Evolutionary conservation across 2,113 vertebrate species (phyloP).

Genomic region (Rousettus leschenaultii): DNA sequence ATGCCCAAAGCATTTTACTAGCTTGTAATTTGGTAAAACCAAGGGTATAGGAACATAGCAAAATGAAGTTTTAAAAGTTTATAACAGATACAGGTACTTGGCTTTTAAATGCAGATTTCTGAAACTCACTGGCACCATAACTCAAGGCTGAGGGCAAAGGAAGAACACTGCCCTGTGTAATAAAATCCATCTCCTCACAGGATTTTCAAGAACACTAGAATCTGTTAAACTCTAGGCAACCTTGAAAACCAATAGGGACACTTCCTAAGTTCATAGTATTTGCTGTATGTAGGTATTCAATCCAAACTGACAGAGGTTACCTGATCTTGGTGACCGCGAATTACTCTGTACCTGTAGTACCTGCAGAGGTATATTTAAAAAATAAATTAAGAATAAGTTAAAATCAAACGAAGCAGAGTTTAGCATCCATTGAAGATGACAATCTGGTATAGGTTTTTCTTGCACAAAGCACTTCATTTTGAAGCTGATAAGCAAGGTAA

Average conservation of each 20-base stretch:
- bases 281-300: not conserved
- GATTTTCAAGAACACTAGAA: constrained; percentile 16
- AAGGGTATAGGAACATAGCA: not conserved
- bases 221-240: not conserved
- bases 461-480: not conserved
- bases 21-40: not conserved
- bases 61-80: not conserved
- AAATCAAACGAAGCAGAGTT: not conserved
- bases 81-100: not conserved
- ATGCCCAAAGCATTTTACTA: not conserved
- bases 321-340: not conserved
- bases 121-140: not conserved
- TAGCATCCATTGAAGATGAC: not conserved
- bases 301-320: not conserved
- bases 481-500: not conserved
- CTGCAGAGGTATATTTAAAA: not conserved
- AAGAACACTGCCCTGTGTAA: not conserved
- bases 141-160: not conserved
- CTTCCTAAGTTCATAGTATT: not conserved
- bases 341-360: not conserved
- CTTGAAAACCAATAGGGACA: not conserved
- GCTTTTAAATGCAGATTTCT: not conserved
- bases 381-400: not conserved
- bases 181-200: not conserved
- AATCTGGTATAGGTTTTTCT: not conserved